phyloP scores from a whole-genome alignment of 2,113 vertebrate genomes.

The Hypocryptadius cinnamomeus region DNA sequence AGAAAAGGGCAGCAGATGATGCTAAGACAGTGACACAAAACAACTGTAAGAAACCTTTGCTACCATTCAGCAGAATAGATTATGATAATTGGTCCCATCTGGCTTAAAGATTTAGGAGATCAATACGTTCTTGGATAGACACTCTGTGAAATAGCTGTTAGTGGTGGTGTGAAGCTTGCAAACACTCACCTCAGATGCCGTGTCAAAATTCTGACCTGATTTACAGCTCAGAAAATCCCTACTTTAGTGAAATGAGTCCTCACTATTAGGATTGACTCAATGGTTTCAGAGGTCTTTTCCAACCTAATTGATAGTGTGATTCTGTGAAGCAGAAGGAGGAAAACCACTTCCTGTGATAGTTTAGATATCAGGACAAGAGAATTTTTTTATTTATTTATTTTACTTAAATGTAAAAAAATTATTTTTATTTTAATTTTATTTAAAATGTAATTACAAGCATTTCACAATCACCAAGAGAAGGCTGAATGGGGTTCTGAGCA shows the following conservation, averaged over 20 bases:
- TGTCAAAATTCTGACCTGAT: neutral
- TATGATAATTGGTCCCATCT: neutral
- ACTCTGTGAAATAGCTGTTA: neutral
- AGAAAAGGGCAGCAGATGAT: neutral
- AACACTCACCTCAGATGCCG: neutral
- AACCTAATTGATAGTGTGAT: neutral
- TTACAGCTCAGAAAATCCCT: constrained; percentile 3
- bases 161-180: neutral
- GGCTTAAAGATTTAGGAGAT: neutral
- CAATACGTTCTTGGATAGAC: neutral
- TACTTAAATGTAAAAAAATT: neutral
- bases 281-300: neutral
- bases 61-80: neutral
- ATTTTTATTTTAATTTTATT: neutral
- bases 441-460: neutral
- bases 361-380: neutral
- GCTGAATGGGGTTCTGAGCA: neutral
- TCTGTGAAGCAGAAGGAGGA: neutral
- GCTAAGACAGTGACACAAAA: neutral
- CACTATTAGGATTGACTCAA: neutral
- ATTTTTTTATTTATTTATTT: neutral
- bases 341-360: neutral
- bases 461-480: neutral
- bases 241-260: neutral
- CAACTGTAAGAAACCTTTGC: neutral